Base-by-base conservation (phyloP, 2,797 vertebrate genomes). In the Lacerta viridis region DNA sequence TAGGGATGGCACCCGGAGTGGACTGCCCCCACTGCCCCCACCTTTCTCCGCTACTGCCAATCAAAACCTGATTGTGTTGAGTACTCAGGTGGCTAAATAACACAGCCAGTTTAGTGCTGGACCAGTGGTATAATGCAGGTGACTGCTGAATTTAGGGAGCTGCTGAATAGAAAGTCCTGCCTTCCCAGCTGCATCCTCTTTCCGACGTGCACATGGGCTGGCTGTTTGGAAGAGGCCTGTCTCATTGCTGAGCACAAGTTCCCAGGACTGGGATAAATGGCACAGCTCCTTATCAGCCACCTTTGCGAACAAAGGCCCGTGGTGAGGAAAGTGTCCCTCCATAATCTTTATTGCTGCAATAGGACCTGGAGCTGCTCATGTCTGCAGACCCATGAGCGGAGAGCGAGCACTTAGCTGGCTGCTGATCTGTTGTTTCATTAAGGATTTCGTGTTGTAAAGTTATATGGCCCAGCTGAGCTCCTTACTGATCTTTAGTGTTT, bases 401-500 rank as follows among this genome's bases (percentile, higher is more conserved):
- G 68, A 84, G 74, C 17, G 39, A 39, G 66, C 18, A 50, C 5
- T 71, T 55, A 55, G 78, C 33, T 85, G 77, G 39, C 29, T 71
- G 61, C 33, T 81, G 83, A 71, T 85, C 76, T 88, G 59, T 46
- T 81, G 83, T 85, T 88, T 88, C 61, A 82, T 85, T 78, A 88
- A 90, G 74, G 43, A 89, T 86, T 91, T 81, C 7, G 29, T 84
- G 89, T 69, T 77, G 71, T 92, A 93, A 93, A 93, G 46, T 69
- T 88, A 81, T 86, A 76, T 36, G 76, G 80, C 50, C 41, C 61
- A 64, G 64, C 10, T 64, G 39, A 90, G 83, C 55, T 90, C 75
- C 46, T 85, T 82, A 77, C 80, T 91, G 88, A 91, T 71, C 15
- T 86, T 88, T 89, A 93, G 79, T 88, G 92, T 94, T 93, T 93